Evolutionary conservation across 2,888 invertebrate species (phyloP), one percentile per base, ranked within the genome.

Genomic region (Clanis bilineata): DNA sequence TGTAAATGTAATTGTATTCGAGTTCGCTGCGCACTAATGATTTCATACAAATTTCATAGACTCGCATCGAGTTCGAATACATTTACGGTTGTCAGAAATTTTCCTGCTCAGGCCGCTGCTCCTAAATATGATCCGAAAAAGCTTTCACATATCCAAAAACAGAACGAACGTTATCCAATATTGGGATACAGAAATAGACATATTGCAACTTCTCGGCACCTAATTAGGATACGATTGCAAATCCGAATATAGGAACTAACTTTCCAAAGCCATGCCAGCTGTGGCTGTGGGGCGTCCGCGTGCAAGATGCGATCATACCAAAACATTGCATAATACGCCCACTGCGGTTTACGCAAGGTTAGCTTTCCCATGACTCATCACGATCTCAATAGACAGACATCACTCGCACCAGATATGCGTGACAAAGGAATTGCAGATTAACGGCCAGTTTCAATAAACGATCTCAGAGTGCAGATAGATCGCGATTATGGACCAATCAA

Each of bases 351-450:
- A 32, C 18, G 32, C 51, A 51, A 51, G 51, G 51, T 32, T 51
- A 51, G 9, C 62, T 62, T 63, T 63, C 63, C 45, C 58, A n/a
- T 57, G 45, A 56, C 51, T 60, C 55, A 44, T 60, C 60, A 60
- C 44, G 51, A 7, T 51, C 51, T 51, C 51, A 32, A 51, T 32
- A 32, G 25, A 15, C 7, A 15, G 15, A 47, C 9, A 28, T 41
- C 39, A 15, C 39, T 41, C 15, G 6, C 2, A 41, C 18, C 15
- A 39, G 3, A 41, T 41, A 18, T 15, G 5, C 36, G 36, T 15
- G 4, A 41, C 41, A 41, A 18, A 18, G 2, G 18, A 18, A 10
- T 36, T 36, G 36, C n/a, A n/a, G n/a, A n/a, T n/a, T n/a, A n/a
- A n/a, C n/a, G n/a, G n/a, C n/a, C n/a, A n/a, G n/a, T n/a, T n/a